Conservation (phyloP, 2,888 invertebrate genomes). For the Hedya salicella region DNA sequence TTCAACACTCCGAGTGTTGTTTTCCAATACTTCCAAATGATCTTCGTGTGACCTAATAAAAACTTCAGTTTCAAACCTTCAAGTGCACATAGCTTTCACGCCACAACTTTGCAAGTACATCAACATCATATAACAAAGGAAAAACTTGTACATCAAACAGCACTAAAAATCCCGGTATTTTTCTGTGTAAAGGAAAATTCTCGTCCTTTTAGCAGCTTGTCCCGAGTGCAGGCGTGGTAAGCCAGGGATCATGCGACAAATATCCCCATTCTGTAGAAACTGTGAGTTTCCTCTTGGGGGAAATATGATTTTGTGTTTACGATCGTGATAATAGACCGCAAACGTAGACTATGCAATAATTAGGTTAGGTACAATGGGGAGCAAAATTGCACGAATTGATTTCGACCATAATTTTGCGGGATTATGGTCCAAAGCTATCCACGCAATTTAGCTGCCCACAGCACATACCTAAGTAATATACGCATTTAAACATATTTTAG, state of each 20-base stretch:
- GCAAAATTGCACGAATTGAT: too few relatives aligned
- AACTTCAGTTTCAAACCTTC: constrained; percentile 16
- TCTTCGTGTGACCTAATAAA: not conserved
- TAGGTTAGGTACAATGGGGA: too few relatives aligned
- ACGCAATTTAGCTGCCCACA: too few relatives aligned
- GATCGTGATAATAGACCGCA: too few relatives aligned
- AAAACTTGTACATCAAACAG: constrained; percentile 9
- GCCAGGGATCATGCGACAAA: not conserved
- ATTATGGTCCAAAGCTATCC: too few relatives aligned
- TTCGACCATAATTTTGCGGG: too few relatives aligned
- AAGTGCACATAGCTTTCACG: constrained; percentile 9
- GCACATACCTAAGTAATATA: too few relatives aligned
- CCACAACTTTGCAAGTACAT: constrained; percentile 6
- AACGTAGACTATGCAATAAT: too few relatives aligned
- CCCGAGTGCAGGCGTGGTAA: not conserved
- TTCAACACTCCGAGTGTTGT: not conserved
- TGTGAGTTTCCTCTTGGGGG: not conserved
- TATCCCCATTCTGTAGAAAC: not conserved
- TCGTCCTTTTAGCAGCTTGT: not conserved
- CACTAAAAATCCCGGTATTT: not conserved
- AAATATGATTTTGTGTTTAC: not conserved
- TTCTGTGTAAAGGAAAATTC: not conserved
- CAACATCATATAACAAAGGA: constrained; percentile 15
- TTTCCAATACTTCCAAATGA: not conserved
- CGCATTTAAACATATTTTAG: too few relatives aligned